phyloP scores from a whole-genome alignment of 1,140 invertebrate species.

The Drosophila orosa region DNA sequence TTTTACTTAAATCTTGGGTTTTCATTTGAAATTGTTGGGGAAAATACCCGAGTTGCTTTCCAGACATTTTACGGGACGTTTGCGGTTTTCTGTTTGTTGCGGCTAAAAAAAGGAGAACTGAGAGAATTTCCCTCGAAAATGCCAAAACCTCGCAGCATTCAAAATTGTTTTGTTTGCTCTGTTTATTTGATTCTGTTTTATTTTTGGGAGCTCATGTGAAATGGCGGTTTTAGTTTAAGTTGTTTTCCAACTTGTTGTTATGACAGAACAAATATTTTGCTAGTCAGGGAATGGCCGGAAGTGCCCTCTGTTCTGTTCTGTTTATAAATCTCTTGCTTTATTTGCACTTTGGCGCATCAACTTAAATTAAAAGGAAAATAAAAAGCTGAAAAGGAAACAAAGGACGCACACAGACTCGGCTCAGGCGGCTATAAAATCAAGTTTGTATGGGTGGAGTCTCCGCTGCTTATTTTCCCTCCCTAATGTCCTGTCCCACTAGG shows the following conservation, averaged over 20 bases:
- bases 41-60: slow-evolving; percentile 20
- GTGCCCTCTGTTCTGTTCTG: slow-evolving; percentile 25
- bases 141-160: slow-evolving; percentile 13
- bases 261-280: slow-evolving; percentile 65
- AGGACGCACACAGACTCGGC: slow-evolving; percentile 6
- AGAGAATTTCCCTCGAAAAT: slow-evolving; percentile 41
- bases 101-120: slow-evolving; percentile 17
- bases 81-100: slow-evolving; percentile 26
- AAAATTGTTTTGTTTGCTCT: slow-evolving; percentile 23
- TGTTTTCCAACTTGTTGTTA: slow-evolving; percentile 22
- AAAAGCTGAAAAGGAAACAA: slow-evolving; percentile 49
- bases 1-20: slow-evolving; percentile 44
- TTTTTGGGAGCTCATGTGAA: slow-evolving; percentile 44
- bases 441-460: slow-evolving; percentile 24
- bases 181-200: slow-evolving; percentile 22
- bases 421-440: slow-evolving; percentile 56
- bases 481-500: slow-evolving; percentile 37
- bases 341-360: slow-evolving; percentile 76
- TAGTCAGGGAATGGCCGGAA: slow-evolving; percentile 29
- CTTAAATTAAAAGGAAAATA: slow-evolving; percentile 73
- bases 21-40: slow-evolving; percentile 6
- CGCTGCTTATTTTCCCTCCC: neutral
- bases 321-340: slow-evolving; percentile 78
- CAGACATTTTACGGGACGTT: slow-evolving; percentile 23
- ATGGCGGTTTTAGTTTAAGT: slow-evolving; percentile 31